Evolutionary conservation across 2,888 invertebrate species (phyloP).

Genomic region (Coelinius sp.): DNA sequence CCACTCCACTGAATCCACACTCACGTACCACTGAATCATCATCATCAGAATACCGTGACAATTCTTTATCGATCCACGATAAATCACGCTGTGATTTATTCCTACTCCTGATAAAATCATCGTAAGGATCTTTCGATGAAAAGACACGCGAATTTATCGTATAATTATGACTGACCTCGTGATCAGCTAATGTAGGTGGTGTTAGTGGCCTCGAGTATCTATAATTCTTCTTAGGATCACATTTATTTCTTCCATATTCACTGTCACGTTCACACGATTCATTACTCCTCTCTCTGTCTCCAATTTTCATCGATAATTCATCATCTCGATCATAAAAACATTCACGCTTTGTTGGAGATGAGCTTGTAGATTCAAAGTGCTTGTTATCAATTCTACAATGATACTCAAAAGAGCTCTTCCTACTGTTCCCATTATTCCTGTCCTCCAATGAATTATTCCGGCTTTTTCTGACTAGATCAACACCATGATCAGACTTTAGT

Average conservation of each 20-base stretch:
- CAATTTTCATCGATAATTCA: not conserved
- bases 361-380: not conserved
- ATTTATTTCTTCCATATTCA: constrained; percentile 25
- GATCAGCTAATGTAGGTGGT: constrained; percentile 52
- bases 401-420: constrained; percentile 42
- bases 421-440: constrained; percentile 42
- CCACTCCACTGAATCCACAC: constrained; percentile 56
- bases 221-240: constrained; percentile 39
- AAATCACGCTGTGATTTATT: constrained; percentile 28
- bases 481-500: no score
- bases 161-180: constrained; percentile 34
- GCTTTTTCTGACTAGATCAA: constrained; percentile 48
- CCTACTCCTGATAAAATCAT: constrained; percentile 24
- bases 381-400: not conserved
- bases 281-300: not conserved
- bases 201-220: constrained; percentile 62
- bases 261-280: constrained; percentile 10
- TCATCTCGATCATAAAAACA: not conserved
- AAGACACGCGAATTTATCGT: constrained; percentile 24
- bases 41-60: constrained; percentile 36
- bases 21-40: constrained; percentile 59
- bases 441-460: constrained; percentile 54
- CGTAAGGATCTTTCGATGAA: constrained; percentile 34
- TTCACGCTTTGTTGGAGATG: not conserved
- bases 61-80: constrained; percentile 35